Evolutionary conservation across 1,140 invertebrate species (phyloP), one percentile per base, ranked within the genome.

Genomic region (Euura lappo): DNA sequence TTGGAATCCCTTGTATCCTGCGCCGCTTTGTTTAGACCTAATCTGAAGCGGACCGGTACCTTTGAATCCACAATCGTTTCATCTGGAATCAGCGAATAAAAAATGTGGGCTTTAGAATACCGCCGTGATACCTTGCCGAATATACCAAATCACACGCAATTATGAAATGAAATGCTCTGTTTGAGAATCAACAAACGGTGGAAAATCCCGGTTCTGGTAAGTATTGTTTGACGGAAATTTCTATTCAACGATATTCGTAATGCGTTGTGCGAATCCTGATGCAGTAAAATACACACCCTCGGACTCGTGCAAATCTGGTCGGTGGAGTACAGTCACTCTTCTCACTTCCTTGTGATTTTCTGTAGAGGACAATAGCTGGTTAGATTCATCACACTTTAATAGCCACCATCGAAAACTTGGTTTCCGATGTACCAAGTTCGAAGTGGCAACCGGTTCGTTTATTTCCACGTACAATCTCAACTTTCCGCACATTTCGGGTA

Each of bases 311-410:
- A 84, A 76, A n/a, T 84, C 81, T 67, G 83, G 68, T 71, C 85
- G 78, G 70, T 84, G 84, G 70, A 86, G 70, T 11, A 86, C 84
- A 66, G 85, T 86, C 60, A 86, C 84, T 70, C 83, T 78, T 71
- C 85, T 78, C 65, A 84, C 77, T 78, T 83, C 84, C 66, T 85
- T 84, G 79, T 82, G 76, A 77, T 79, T 80, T 70, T 74, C 80
- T 83, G 68, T 68, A 75, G 71, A 77, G 70, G 67, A 69, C n/a
- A 65, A 71, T 28, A 28, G 28, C 28, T 28, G 28, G 51, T 8
- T 60, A 60, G 13, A 60, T 60, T n/a, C 13, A 60, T 0, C 8
- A 11, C 51, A 60, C 51, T 3, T 60, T 11, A 3, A 60, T n/a
- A 60, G 2, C 51, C 1, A n/a, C 10, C 51, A 60, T 60, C 51